Evolutionary conservation across 2,113 vertebrate species (phyloP), one percentile per base, ranked within the genome.

Genomic region (Chrysochloris asiatica): DNA sequence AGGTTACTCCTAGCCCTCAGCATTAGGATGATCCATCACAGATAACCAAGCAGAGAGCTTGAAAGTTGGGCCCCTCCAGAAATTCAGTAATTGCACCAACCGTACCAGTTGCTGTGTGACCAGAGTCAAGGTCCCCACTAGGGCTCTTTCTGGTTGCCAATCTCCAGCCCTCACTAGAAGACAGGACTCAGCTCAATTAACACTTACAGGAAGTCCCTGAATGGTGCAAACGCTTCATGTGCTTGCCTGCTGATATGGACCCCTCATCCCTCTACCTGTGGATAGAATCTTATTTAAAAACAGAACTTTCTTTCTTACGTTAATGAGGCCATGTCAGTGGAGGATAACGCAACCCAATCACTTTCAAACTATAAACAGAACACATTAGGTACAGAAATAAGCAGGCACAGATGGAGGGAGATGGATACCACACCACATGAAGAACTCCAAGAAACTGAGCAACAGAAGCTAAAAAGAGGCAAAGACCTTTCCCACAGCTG

Each of bases 81-180:
- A 86, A 52, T 5, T 8, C 36, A n/a, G n/a, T n/a, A n/a, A n/a
- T n/a, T n/a, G n/a, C n/a, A n/a, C n/a, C n/a, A n/a, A n/a, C n/a
- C n/a, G n/a, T 2, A 12, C 7, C 2, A 6, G 36, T 0, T 24
- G 36, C 17, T 47, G 3, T 28, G 12, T 9, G 8, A 10, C 38
- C 61, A 77, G 13, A 33, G 41, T 22, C 28, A 43, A 30, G 13
- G 45, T 12, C 50, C 4, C 30, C 41, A 6, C 0, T 3, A 38
- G 7, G 2, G 22, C n/a, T n/a, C n/a, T 28, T 45, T 26, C 36
- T 87, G 3, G 14, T 0, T 12, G 54, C 69, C 30, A 79, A 28
- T 2, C 45, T 41, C 30, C 26, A 45, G 28, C 38, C 9, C 6
- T 30, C 41, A 77, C 0, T 1, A 38, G 36, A 50, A 2, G 6